These are phyloP conservation scores for Geothlypis trichas DNA, from an alignment of 2,113 vertebrate genomes.

Conservation along the genomic window DNA sequence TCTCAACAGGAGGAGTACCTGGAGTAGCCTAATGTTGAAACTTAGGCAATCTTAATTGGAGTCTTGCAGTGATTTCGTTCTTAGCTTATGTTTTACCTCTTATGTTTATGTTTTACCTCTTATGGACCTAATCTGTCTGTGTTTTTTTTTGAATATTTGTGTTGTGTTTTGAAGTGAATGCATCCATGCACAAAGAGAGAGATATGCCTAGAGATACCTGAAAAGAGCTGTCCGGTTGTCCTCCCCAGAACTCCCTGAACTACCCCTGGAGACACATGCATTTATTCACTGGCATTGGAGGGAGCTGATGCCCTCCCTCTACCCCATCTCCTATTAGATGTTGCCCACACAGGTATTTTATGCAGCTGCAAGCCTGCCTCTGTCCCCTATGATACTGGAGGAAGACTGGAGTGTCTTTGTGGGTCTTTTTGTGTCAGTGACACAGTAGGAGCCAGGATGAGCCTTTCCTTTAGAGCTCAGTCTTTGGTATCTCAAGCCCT, in stretches of 20 bases:
- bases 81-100: background rate
- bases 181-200: background rate
- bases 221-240: background rate
- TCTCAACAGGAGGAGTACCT: background rate
- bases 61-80: background rate
- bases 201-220: background rate
- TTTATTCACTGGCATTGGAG: background rate
- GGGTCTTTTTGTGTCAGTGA: background rate
- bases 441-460: background rate
- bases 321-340: background rate
- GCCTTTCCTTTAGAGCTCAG: background rate
- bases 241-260: background rate
- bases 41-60: background rate
- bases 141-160: background rate
- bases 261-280: background rate
- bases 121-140: background rate
- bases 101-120: background rate
- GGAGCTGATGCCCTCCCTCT: background rate
- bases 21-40: background rate
- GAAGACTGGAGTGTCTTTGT: background rate
- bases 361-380: background rate
- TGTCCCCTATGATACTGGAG: background rate
- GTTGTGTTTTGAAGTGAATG: background rate
- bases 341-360: background rate
- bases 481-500: background rate